Evolutionary conservation across 2,113 vertebrate genomes (phyloP), one percentile per base, ranked within the genome.

Genomic region (Brachyhypopomus occidentalis): DNA sequence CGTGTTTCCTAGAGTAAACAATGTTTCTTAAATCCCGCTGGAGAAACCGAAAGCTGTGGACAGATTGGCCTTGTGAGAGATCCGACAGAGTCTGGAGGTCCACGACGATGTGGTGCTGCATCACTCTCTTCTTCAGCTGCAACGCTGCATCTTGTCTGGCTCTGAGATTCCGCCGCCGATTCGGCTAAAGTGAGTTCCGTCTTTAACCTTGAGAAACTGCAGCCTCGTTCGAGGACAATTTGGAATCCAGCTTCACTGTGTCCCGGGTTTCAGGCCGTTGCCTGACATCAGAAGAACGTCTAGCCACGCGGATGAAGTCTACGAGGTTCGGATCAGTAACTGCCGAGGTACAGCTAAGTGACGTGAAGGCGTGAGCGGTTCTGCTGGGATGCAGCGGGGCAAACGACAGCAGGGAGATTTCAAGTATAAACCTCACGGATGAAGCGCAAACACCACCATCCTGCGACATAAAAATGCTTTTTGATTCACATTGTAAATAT

Each of bases 371-470:
- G 79, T 75, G 72, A 75, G 81, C 75, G 70, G 62, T 78, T 62
- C 78, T 72, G n/a, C 74, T 72, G 67, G 78, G 55, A 58, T 19
- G 79, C 80, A 70, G 80, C 63, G 45, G 73, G 34, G 67, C 63
- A 22, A 74, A 84, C 66, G 20, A 70, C 83, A 82, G 62, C 77
- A 83, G 70, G 48, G 80, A 85, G 91, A 92, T 89, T 88, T 88
- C 86, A 84, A 88, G 86, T 88, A 86, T 80, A 80, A 62, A 92
- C 90, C 90, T 92, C 90, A 91, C 87, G 89, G 88, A 88, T 16
- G 70, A 66, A 83, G 79, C 70, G 79, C 60, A 84, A 74, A 87
- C 78, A 76, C 86, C 83, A 86, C 62, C 67, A 79, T 79, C 87
- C 74, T 77, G 89, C 86, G 87, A 90, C 58, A 82, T 38, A 60